phyloP scores from a whole-genome alignment of 2,797 vertebrate species.

The Etheostoma perlongum region DNA sequence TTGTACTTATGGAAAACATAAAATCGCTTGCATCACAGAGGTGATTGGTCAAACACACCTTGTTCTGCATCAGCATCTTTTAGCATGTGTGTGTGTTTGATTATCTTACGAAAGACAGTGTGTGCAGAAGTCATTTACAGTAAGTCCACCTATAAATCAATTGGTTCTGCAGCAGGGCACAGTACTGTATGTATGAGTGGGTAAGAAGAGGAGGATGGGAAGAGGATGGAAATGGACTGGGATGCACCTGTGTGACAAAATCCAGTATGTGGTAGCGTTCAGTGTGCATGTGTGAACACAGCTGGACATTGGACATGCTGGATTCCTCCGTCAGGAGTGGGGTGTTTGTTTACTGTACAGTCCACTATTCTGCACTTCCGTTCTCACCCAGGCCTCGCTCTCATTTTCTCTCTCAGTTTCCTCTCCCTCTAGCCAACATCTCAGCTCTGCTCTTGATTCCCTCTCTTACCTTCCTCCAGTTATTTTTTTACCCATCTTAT shows the following conservation, averaged over 20 bases:
- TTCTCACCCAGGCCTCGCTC: constrained; percentile 33
- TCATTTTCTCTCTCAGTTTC: constrained; percentile 35
- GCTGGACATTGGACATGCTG: constrained; percentile 39
- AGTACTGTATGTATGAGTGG: not conserved
- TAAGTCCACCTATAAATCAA: constrained; percentile 26
- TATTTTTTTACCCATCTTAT: not conserved
- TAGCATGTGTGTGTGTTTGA: constrained; percentile 29
- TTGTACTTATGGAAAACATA: constrained; percentile 43
- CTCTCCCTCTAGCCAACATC: not conserved
- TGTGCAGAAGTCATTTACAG: constrained; percentile 18
- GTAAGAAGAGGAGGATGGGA: constrained; percentile 21
- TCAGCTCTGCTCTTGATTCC: not conserved
- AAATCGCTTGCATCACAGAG: constrained; percentile 30
- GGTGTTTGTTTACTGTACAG: constrained; percentile 54
- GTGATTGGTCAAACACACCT: constrained; percentile 16
- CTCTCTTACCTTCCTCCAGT: not conserved
- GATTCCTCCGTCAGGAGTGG: constrained; percentile 13
- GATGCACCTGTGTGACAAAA: constrained; percentile 33
- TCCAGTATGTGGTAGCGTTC: constrained; percentile 9
- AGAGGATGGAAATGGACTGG: constrained; percentile 7
- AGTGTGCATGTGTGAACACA: constrained; percentile 37
- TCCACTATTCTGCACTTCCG: constrained; percentile 30
- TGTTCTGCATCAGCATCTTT: constrained; percentile 37
- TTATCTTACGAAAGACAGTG: constrained; percentile 7
- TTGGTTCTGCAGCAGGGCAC: constrained; percentile 4